Evolutionary conservation across 2,797 vertebrate genomes (phyloP).

Genomic region (Melanotaenia maccullochi): DNA sequence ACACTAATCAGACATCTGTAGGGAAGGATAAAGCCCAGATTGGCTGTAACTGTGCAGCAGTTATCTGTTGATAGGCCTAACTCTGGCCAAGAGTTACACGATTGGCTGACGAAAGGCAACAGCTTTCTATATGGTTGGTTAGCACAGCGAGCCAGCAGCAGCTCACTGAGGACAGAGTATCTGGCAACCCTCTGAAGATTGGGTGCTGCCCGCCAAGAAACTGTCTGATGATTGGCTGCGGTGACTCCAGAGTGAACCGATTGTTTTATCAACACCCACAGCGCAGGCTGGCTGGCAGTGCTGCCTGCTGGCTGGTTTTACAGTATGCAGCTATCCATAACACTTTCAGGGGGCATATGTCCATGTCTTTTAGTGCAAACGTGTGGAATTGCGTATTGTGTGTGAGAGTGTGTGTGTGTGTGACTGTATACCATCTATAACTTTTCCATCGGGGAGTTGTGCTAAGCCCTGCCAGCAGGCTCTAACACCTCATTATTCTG

Average conservation of each 20-base stretch:
- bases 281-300: conserved; percentile 56
- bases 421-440: conserved; percentile 65
- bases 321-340: conserved; percentile 65
- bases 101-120: conserved; percentile 64
- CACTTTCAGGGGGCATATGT: conserved; percentile 73
- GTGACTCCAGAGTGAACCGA: conserved; percentile 62
- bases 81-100: conserved; percentile 64
- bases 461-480: conserved; percentile 70
- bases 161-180: conserved; percentile 69
- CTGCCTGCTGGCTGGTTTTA: conserved; percentile 74
- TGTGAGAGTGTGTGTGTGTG: conserved; percentile 21
- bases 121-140: conserved; percentile 74
- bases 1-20: conserved; percentile 82
- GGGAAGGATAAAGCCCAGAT: conserved; percentile 80
- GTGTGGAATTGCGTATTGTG: conserved; percentile 14
- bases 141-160: conserved; percentile 52
- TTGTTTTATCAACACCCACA: conserved; percentile 73
- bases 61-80: conserved; percentile 72
- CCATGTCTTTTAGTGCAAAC: conserved; percentile 52
- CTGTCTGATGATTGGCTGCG: conserved; percentile 69
- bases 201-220: conserved; percentile 67
- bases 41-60: conserved; percentile 66
- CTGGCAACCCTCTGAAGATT: conserved; percentile 73
- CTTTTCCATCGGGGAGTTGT: conserved; percentile 58
- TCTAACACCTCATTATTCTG: conserved; percentile 74